Conservation (phyloP, 2,113 vertebrate genomes). For the Pampusana beccarii region DNA sequence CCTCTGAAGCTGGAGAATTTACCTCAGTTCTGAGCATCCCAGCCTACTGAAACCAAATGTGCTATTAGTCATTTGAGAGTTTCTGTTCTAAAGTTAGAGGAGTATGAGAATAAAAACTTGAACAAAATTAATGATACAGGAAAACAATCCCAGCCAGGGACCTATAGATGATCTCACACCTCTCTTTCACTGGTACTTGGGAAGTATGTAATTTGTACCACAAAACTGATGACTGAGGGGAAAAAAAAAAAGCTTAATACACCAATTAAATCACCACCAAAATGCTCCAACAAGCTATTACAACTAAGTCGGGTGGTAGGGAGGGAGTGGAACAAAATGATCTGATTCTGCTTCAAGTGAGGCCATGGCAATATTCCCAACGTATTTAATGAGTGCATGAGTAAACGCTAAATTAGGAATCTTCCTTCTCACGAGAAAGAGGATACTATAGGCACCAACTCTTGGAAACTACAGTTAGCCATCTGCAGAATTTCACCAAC, state of each 20-base stretch:
- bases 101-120: constrained; percentile 40
- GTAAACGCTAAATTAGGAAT: constrained; percentile 40
- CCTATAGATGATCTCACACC: constrained; percentile 43
- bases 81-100: constrained; percentile 30
- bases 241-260: constrained; percentile 1
- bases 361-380: constrained; percentile 52
- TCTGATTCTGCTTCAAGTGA: constrained; percentile 20
- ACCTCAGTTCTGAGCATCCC: not conserved
- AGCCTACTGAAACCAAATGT: constrained; percentile 19
- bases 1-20: not conserved
- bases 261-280: constrained; percentile 45
- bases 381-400: constrained; percentile 19
- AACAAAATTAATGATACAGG: constrained; percentile 34
- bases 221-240: constrained; percentile 50
- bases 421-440: constrained; percentile 20
- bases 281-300: constrained; percentile 47
- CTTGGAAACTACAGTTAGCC: constrained; percentile 5
- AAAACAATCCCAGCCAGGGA: constrained; percentile 25
- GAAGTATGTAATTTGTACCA: constrained; percentile 39
- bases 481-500: constrained; percentile 41
- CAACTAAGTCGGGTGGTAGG: constrained; percentile 20
- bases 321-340: constrained; percentile 30
- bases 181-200: constrained; percentile 6
- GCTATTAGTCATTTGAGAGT: constrained; percentile 38
- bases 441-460: not conserved